Percentiles rank a stretch among this genome's conserved stretches.
Conservation (phyloP, 1,140 invertebrate species). For the Triops cancriformis region DNA sequence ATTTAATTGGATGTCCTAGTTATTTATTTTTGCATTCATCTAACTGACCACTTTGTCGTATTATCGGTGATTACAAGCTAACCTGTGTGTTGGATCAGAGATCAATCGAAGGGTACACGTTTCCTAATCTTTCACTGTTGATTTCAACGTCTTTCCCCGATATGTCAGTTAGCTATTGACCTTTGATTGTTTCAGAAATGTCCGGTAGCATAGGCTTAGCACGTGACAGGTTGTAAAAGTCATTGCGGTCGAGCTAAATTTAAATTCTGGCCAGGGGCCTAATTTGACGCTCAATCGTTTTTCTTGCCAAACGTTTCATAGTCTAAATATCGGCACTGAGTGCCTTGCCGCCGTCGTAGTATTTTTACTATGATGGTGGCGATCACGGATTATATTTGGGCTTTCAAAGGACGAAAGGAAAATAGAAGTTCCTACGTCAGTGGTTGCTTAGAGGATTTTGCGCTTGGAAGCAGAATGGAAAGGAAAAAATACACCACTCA, state of each 20-base stretch:
- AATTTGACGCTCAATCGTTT: not conserved
- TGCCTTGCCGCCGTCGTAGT: not conserved
- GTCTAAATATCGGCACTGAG: not conserved
- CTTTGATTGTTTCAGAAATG: not conserved
- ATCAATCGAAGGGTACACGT: too few species aligned
- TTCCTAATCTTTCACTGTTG: too few species aligned
- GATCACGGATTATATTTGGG: too few species aligned
- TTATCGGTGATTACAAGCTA: not conserved
- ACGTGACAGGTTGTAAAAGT: not conserved
- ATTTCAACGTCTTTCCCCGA: too few species aligned
- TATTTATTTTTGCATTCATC: too few species aligned
- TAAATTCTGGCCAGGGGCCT: not conserved
- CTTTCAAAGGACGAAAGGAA: too few species aligned
- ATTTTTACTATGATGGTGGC: too few species aligned
- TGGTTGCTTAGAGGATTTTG: too few species aligned
- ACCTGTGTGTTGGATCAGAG: not conserved
- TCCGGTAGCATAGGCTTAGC: not conserved
- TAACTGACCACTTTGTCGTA: too few species aligned
- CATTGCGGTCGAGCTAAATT: slow-evolving; percentile 2
- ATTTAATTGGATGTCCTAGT: too few species aligned
- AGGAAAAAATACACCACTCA: not conserved
- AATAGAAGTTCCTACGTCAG: too few species aligned
- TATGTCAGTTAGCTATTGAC: not conserved
- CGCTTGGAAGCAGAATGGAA: not conserved
- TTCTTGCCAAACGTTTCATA: not conserved